phyloP scores from a whole-genome alignment of 2,797 vertebrate genomes.

The Ceyx erithaca region DNA sequence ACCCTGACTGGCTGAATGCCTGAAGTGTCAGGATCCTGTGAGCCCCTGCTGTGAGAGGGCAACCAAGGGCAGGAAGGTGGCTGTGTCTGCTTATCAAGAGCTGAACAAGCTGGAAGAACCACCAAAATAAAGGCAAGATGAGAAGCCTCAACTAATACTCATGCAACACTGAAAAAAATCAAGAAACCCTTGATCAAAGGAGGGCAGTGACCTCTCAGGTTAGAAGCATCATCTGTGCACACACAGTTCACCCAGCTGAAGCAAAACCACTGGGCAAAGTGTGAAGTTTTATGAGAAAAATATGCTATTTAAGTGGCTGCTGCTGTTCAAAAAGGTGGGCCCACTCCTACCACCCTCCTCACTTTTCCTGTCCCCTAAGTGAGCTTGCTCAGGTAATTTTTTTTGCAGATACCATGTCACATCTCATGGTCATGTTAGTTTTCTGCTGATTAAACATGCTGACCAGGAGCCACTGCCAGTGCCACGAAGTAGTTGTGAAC shows the following conservation, averaged over 20 bases:
- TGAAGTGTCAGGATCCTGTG: not conserved
- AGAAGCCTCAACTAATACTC: not conserved
- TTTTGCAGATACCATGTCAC: not conserved
- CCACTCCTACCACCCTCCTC: not conserved
- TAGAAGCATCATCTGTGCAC: not conserved
- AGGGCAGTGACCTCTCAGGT: not conserved
- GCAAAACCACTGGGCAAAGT: not conserved
- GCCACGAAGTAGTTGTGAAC: not conserved
- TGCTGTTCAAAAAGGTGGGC: not conserved
- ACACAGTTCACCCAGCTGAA: not conserved
- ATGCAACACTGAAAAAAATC: not conserved
- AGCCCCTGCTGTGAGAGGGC: not conserved
- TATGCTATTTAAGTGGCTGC: not conserved
- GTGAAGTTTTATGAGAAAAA: not conserved
- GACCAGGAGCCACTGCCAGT: not conserved
- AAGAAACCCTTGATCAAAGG: not conserved
- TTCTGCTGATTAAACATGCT: not conserved
- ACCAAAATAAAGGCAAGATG: not conserved
- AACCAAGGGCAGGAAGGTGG: not conserved
- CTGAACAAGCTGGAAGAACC: not conserved
- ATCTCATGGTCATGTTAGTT: rapidly evolving
- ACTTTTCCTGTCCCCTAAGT: not conserved
- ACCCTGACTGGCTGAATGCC: not conserved
- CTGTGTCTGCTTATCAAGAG: not conserved
- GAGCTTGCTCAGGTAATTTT: too few species aligned